These are phyloP conservation scores for Ptyas mucosa DNA, from an alignment of 2,113 vertebrate genomes.

Conservation along the genomic window DNA sequence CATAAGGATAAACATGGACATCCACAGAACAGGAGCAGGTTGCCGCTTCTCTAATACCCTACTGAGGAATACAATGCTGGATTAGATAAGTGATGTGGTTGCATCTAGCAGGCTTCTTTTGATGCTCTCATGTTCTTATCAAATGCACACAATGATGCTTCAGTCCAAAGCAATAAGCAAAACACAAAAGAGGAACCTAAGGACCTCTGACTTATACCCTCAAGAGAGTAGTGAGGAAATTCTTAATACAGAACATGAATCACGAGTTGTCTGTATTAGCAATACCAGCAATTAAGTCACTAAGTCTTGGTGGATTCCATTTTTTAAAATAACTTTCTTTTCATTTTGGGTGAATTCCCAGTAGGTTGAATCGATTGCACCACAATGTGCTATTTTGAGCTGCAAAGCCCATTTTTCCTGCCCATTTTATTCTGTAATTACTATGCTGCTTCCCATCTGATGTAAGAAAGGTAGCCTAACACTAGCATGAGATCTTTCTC, in stretches of 20 bases:
- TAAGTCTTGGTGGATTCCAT: not conserved
- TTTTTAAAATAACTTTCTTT: not conserved
- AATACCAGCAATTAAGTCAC: not conserved
- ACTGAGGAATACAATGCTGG: not conserved
- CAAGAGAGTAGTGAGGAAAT: not conserved
- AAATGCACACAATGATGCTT: not conserved
- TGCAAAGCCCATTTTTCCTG: not conserved
- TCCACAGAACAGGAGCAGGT: not conserved
- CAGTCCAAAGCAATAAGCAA: not conserved
- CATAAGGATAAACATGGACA: not conserved
- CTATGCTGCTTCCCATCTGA: too few species aligned
- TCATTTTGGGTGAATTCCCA: not conserved
- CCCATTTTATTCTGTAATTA: not conserved
- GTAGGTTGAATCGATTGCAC: not conserved
- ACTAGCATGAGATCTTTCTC: not conserved
- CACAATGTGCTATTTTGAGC: not conserved
- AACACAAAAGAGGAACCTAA: not conserved
- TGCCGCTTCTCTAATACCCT: not conserved
- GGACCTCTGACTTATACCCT: not conserved
- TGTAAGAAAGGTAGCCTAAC: not conserved
- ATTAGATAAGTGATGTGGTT: not conserved
- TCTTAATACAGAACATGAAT: slow-evolving; percentile 3
- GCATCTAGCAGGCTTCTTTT: not conserved
- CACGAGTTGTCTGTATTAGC: not conserved
- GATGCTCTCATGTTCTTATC: not conserved